phyloP scores from a whole-genome alignment of 37 sponge, comb jelly and placozoan genomes.

The Sycon ciliatum region DNA sequence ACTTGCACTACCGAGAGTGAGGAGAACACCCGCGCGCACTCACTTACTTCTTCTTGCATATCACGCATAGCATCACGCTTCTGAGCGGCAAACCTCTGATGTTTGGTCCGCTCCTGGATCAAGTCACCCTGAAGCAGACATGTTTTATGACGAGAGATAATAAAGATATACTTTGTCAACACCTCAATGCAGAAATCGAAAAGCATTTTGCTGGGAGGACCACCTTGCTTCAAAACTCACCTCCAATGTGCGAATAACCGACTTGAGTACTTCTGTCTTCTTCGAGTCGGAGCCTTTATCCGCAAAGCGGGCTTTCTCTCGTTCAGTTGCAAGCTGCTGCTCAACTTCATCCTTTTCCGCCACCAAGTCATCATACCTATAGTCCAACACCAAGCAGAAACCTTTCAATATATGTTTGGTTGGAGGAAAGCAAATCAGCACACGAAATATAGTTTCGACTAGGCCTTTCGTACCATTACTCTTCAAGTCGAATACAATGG shows the following conservation, averaged over 20 bases:
- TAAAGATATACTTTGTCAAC: not conserved
- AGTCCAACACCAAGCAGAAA: no score
- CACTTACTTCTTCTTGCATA: conserved; percentile 61
- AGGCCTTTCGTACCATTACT: no score
- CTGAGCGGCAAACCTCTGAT: conserved; percentile 51
- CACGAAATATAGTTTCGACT: no score
- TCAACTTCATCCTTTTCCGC: conserved; percentile 72
- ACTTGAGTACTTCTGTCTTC: conserved; percentile 46
- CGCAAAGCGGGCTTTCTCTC: conserved; percentile 12
- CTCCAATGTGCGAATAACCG: conserved; percentile 57
- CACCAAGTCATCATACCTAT: conserved; percentile 54
- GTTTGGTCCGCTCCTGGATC: conserved; percentile 51
- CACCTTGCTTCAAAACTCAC: conserved; percentile 30
- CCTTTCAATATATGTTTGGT: no score
- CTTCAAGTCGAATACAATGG: no score
- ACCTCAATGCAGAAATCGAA: conserved; percentile 2
- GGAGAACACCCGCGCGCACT: no score
- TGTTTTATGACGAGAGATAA: not conserved
- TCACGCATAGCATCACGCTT: conserved; percentile 49
- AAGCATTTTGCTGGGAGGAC: no score
- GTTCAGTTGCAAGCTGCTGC: conserved; percentile 48
- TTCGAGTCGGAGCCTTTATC: conserved; percentile 23
- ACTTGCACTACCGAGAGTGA: no score
- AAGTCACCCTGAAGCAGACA: conserved; percentile 60
- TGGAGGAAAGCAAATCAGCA: no score